Base-by-base conservation (phyloP, 1,140 invertebrate genomes). In the Plectus sambesii region DNA sequence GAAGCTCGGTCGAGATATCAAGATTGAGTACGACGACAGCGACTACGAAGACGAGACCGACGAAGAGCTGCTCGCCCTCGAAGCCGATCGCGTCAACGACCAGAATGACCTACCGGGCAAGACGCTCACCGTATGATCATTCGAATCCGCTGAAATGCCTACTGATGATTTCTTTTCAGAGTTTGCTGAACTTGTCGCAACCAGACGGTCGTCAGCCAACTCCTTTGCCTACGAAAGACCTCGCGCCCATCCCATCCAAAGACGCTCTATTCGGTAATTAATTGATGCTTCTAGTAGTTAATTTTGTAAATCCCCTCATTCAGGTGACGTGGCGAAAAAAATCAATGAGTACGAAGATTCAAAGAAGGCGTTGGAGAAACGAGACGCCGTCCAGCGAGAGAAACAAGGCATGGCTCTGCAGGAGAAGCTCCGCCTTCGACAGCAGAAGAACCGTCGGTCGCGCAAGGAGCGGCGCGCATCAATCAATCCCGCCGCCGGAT, bases 291-390 rank as follows among this genome's bases (percentile, higher is more conserved):
- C 5, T 25, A 45, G 23, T 36, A 9, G 12, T 26, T 36, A 4
- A 9, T 22, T 5, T 1, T 12, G n/a, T n/a, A n/a, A n/a, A n/a
- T n/a, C n/a, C n/a, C n/a, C n/a, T n/a, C n/a, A n/a, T 53, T 45
- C 19, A 60, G 58, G 60, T 33, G 60, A 62, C 47, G 60, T 62
- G 2, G 60, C 56, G 29, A 48, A 63, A 44, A 62, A 62, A 41
- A 33, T 62, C 26, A 42, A 45, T 27, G 60, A 62, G 39, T 57
- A 60, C 15, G 60, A 62, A 33, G 45, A 57, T 25, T 57, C 56
- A n/a, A 42, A 61, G 17, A 47, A 44, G 19, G 42, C 57, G 25
- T 48, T 62, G 22, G 55, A 62, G 41, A 51, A 58, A 25, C 37
- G 60, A 23, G 56, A 62, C 20, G 51, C 43, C 33, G 22, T 53